Evolutionary conservation across 2,888 invertebrate species (phyloP), one percentile per base, ranked within the genome.

Genomic region (Pterobdella sp.): DNA sequence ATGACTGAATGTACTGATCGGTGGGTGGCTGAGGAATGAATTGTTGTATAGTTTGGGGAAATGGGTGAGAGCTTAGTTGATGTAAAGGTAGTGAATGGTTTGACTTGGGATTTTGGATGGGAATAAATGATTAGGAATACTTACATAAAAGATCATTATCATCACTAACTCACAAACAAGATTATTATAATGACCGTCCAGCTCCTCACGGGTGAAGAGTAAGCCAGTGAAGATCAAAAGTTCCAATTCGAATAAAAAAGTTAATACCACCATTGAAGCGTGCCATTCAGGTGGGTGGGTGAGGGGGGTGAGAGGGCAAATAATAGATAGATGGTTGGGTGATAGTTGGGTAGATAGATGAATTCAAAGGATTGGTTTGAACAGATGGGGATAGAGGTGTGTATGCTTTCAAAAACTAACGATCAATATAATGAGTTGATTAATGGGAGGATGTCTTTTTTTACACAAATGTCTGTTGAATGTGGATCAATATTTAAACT

Each of bases 271-370:
- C 14, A 56, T 56, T 18, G 60, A 56, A 26, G 60, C 60, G n/a
- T 56, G 60, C n/a, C 60, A 56, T 22, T 56, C 60, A 56, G 60
- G 60, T 56, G 60, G 49, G 49, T 42, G 49, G 49, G 49, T 42
- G 49, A 42, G 22, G 49, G 49, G 49, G 49, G 49, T 7, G 49
- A 22, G 49, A 7, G 22, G 49, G 49, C 22, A 14, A 22, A 14
- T 42, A 22, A 22, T 42, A 14, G 49, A 22, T 42, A 22, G 49
- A 22, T 42, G 49, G 49, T 14, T 42, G 49, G 49, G 22, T 42
- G 10, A 42, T n/a, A n/a, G n/a, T n/a, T n/a, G n/a, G n/a, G n/a
- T n/a, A n/a, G n/a, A n/a, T n/a, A n/a, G n/a, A n/a, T n/a, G n/a
- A n/a, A n/a, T n/a, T n/a, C n/a, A n/a, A n/a, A n/a, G n/a, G n/a